These are phyloP conservation scores for Germaria angustata DNA, from an alignment of 2,888 invertebrate genomes.

Conservation along the genomic window DNA sequence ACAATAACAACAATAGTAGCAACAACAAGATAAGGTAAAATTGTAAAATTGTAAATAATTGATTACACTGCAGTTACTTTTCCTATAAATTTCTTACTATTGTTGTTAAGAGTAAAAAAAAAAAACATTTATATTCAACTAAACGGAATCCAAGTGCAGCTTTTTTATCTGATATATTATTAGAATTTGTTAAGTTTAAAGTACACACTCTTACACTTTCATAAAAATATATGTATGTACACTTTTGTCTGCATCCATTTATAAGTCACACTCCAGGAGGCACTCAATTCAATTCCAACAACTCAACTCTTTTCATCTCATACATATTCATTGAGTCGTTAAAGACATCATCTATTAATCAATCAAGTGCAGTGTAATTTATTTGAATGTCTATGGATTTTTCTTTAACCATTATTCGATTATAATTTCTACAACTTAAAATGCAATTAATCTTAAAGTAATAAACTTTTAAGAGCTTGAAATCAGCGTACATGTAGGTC, in stretches of 20 bases:
- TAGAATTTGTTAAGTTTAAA: slow-evolving; percentile 47
- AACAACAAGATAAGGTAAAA: slow-evolving; percentile 46
- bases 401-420: slow-evolving; percentile 60
- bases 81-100: slow-evolving; percentile 21
- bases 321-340: slow-evolving; percentile 63
- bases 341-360: slow-evolving; percentile 66
- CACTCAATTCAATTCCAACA: slow-evolving; percentile 37
- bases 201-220: background rate
- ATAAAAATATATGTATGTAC: background rate
- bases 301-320: slow-evolving; percentile 40
- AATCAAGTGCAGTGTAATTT: slow-evolving; percentile 66
- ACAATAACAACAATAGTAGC: slow-evolving; percentile 2
- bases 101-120: slow-evolving; percentile 5
- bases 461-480: slow-evolving; percentile 51
- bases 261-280: slow-evolving; percentile 63
- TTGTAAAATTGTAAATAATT: slow-evolving; percentile 54
- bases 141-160: slow-evolving; percentile 53
- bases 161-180: background rate
- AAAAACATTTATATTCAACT: slow-evolving; percentile 26
- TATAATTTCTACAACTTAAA: slow-evolving; percentile 65
- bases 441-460: slow-evolving; percentile 65
- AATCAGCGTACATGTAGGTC: slow-evolving; percentile 53
- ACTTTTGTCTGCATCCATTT: slow-evolving; percentile 16
- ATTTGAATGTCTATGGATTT: slow-evolving; percentile 61
- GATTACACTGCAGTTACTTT: slow-evolving; percentile 68